Percentiles rank a stretch among this genome's conserved stretches.
These are phyloP conservation scores for Sander vitreus DNA, from an alignment of 2,113 vertebrate genomes.

Conservation along the genomic window DNA sequence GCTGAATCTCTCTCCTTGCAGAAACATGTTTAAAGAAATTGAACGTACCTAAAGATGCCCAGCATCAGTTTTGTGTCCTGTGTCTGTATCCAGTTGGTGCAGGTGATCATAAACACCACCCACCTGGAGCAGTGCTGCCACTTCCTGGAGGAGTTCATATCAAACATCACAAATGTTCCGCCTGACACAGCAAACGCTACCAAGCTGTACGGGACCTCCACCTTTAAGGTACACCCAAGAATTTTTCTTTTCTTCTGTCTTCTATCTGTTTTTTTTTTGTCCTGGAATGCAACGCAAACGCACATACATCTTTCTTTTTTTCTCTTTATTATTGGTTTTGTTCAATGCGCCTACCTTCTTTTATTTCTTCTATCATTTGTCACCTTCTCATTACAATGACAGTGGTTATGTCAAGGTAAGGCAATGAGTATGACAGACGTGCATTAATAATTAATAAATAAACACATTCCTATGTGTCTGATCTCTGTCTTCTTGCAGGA, in stretches of 20 bases:
- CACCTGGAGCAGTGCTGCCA: constrained; percentile 96
- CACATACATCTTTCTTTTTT: not conserved
- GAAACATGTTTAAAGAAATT: not conserved
- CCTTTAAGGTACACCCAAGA: constrained; percentile 89
- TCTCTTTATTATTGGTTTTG: not conserved
- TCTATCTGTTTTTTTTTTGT: not conserved
- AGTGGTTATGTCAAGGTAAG: not conserved
- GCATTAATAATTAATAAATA: not conserved
- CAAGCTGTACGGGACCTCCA: constrained; percentile 95
- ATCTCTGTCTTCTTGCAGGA: constrained; percentile 82
- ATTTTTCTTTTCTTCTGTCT: not conserved
- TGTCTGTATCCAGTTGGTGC: constrained; percentile 88
- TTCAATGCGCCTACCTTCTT: not conserved
- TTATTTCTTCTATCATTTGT: too few relatives aligned
- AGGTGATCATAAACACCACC: constrained; percentile 98
- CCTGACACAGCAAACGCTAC: constrained; percentile 93
- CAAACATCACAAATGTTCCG: constrained; percentile 97
- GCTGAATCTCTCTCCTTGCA: not conserved
- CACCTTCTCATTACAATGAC: too few relatives aligned
- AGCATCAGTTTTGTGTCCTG: not conserved
- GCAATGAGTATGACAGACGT: not conserved
- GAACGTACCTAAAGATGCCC: not conserved
- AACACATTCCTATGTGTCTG: not conserved
- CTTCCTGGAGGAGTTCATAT: constrained; percentile 97
- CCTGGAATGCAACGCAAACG: not conserved